These are phyloP conservation scores for Philantomba maxwellii DNA, from an alignment of 2,113 vertebrate species.

Conservation along the genomic window DNA sequence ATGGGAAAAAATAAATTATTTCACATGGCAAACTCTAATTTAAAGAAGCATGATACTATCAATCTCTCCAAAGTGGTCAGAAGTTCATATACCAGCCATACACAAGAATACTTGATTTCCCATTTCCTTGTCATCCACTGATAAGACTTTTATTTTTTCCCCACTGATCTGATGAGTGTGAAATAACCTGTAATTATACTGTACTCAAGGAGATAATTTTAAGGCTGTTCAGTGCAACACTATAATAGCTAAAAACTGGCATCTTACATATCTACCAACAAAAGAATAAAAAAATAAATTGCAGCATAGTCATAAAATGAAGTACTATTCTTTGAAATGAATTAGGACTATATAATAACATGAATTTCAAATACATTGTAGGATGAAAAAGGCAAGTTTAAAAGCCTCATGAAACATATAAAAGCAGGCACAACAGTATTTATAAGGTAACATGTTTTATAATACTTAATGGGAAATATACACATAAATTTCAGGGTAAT, in stretches of 20 bases:
- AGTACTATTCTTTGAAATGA: not conserved
- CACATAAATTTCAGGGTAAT: not conserved
- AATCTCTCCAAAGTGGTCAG: not conserved
- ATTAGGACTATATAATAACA: not conserved
- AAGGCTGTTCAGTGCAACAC: not conserved
- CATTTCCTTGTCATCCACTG: not conserved
- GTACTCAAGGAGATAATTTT: not conserved
- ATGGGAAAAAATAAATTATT: not conserved
- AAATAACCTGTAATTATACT: not conserved
- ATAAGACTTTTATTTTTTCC: not conserved
- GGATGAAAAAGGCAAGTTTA: not conserved
- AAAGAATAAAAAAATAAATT: not conserved
- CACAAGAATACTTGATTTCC: not conserved
- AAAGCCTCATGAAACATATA: not conserved
- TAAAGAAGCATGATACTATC: not conserved
- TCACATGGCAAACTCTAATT: not conserved
- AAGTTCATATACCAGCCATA: not conserved
- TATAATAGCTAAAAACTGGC: not conserved
- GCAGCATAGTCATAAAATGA: not conserved
- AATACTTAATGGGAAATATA: not conserved
- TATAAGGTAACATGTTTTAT: not conserved
- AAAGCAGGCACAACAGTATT: not conserved
- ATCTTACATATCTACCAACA: not conserved
- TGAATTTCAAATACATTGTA: not conserved
- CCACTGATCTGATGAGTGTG: not conserved